Evolutionary conservation across 2,888 invertebrate species (phyloP), one percentile per base, ranked within the genome.

Genomic region (Gerosis bhagava): DNA sequence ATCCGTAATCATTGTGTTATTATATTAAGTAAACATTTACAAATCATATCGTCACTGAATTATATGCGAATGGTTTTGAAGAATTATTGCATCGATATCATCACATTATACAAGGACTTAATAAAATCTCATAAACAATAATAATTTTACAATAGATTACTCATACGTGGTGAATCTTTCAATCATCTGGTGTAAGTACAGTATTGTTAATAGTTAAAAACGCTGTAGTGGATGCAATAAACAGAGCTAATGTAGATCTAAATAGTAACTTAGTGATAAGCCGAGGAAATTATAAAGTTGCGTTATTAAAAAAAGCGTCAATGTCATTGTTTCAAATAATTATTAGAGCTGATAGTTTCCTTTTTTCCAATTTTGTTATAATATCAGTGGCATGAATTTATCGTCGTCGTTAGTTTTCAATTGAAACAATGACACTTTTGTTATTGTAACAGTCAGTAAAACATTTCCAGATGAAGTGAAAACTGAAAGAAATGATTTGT

Each of bases 191-290:
- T 49, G 53, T 53, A 73, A 67, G 65, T 67, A 48, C 40, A 50
- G 52, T 53, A 49, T 39, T 53, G 50, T 53, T 50, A 53, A 40
- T 49, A 55, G 46, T 46, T 31, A 54, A 59, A 46, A 62, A 69
- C 65, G 60, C 67, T 74, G 77, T 77, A 63, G 73, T 76, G 72
- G 71, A 70, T 72, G 71, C 72, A 69, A 56, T 54, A 50, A 56
- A 59, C 43, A 60, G 12, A 35, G 49, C 60, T 62, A 63, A 43
- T 63, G 58, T 60, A 53, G 51, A 55, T 36, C 52, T 53, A 49
- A 54, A 60, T 53, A 36, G 35, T 36, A 49, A 49, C 45, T 48
- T 51, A 55, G 58, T 59, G 53, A 49, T 47, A 59, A 56, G 56
- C 59, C 44, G 51, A 39, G 45, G 25, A 46, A 26, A 21, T 16